A percentile compares a stretch with the other conserved stretches of the same genome.
Evolutionary conservation across 92 coral and sea anemone genomes (phyloP).

Genomic region (Montipora capitata): DNA sequence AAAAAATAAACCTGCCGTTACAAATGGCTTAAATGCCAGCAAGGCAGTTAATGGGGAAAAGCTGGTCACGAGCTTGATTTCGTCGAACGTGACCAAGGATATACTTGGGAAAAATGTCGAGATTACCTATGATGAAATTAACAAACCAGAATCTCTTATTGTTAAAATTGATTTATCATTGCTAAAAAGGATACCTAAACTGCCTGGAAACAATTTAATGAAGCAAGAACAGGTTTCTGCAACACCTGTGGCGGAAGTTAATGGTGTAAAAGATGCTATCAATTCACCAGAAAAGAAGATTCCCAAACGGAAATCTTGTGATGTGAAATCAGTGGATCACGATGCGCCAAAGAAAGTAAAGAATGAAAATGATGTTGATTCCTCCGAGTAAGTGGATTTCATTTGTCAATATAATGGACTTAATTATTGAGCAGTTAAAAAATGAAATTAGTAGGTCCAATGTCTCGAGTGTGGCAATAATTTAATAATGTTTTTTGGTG

Average conservation of each 20-base stretch:
- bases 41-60: constrained; percentile 71
- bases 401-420: no score
- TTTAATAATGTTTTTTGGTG: no score
- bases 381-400: constrained; percentile 60
- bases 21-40: constrained; percentile 54
- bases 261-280: constrained; percentile 44
- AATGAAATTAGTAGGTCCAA: no score
- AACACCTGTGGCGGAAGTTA: constrained; percentile 44
- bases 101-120: constrained; percentile 76
- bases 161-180: constrained; percentile 95
- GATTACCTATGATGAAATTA: constrained; percentile 76
- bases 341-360: constrained; percentile 72
- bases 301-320: constrained; percentile 78
- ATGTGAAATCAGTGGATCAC: constrained; percentile 60
- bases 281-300: constrained; percentile 69
- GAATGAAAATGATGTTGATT: constrained; percentile 59
- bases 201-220: constrained; percentile 48
- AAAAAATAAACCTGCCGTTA: constrained; percentile 22
- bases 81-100: constrained; percentile 68
- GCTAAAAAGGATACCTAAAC: constrained; percentile 89
- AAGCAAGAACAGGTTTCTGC: constrained; percentile 56
- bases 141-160: constrained; percentile 88
- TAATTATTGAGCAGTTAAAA: no score
- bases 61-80: constrained; percentile 49
- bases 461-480: no score